Evolutionary conservation across 2,888 invertebrate species (phyloP).

Genomic region (Mesorhabditis belari): DNA sequence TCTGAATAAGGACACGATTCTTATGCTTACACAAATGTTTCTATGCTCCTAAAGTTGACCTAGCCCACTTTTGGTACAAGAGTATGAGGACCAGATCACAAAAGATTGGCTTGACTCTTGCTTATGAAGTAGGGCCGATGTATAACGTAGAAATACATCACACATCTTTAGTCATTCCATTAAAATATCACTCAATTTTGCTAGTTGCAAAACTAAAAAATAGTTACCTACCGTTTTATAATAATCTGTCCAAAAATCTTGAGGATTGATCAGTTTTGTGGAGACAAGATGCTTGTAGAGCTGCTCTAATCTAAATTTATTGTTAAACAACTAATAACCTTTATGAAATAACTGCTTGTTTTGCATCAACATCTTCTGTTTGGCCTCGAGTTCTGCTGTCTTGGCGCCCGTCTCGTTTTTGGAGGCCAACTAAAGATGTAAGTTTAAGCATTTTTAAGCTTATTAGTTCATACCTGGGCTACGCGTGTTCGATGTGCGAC

Average conservation of each 20-base stretch:
- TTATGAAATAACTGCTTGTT: constrained; percentile 30
- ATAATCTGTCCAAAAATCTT: constrained; percentile 79
- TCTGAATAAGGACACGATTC: constrained; percentile 7
- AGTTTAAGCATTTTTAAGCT: no score
- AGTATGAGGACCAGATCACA: not conserved
- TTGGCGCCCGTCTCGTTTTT: constrained; percentile 27
- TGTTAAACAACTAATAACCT: constrained; percentile 1
- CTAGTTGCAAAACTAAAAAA: not conserved
- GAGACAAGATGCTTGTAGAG: constrained; percentile 94
- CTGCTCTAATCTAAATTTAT: constrained; percentile 57
- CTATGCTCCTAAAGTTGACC: no score
- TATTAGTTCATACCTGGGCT: not conserved
- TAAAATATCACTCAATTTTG: not conserved
- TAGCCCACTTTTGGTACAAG: no score
- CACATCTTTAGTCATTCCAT: not conserved
- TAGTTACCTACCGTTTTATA: constrained; percentile 12
- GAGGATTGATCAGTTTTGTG: constrained; percentile 85
- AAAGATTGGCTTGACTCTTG: no score
- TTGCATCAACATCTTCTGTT: constrained; percentile 38
- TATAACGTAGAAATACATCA: not conserved
- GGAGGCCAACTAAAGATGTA: constrained; percentile 24
- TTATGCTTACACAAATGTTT: not conserved
- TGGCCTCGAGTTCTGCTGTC: constrained; percentile 31
- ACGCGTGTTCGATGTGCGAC: constrained; percentile 58
- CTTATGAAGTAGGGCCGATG: not conserved